Evolutionary conservation across 2,888 invertebrate genomes (phyloP), one percentile per base, ranked within the genome.

Genomic region (Drosophila atripex): DNA sequence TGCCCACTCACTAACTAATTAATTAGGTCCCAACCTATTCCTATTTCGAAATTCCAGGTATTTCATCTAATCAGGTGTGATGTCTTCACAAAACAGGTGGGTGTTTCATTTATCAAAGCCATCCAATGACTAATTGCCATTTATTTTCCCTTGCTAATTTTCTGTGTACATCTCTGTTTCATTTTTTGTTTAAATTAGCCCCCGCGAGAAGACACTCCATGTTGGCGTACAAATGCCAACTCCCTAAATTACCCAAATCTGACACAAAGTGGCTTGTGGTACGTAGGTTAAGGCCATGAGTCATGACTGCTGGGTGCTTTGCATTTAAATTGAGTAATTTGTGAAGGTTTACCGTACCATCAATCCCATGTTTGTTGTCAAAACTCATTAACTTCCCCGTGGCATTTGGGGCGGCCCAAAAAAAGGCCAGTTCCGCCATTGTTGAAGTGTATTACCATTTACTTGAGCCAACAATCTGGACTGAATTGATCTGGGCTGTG

Each of bases 251-350:
- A 65, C 58, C 65, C 52, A 54, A 69, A 52, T 18, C 38, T 75
- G 53, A 73, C 65, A 71, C 18, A 43, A 45, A 70, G 32, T 71
- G 49, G 50, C 23, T 30, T 25, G 11, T 49, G 39, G 41, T 60
- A 78, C 79, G 76, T 76, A 71, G 66, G 73, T 80, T 80, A 73
- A 72, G 63, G 51, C 57, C 60, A 73, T 86, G 86, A 82, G 50
- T 72, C 63, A 64, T 65, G 66, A n/a, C 52, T 21, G 43, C 11
- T 39, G 32, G 32, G 65, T 65, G 66, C 28, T 65, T 65, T 64
- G 63, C 52, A 64, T 65, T 65, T 65, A 64, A 53, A 64, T 64
- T 64, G 53, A 46, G 66, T 64, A 65, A 64, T 45, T 52, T 65
- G 38, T 64, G 52, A 52, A 65, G 52, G 45, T 41, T 35, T 11